A percentile compares a stretch with the other conserved stretches of the same genome.
Conservation (phyloP, 2,113 vertebrate species). For the Pelodiscus sinensis region DNA sequence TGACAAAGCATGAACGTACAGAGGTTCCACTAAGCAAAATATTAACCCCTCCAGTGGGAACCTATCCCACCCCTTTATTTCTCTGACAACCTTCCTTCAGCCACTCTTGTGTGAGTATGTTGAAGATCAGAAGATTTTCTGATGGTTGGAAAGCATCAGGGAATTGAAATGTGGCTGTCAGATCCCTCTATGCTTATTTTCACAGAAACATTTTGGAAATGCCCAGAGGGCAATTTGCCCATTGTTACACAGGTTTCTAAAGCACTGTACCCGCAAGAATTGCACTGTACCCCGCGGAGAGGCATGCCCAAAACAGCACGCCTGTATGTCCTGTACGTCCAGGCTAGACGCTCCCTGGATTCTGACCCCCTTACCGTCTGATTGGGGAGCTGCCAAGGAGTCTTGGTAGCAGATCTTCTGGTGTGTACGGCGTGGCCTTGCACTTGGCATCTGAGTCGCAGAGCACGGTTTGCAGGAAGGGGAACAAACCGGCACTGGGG, state of each 20-base stretch:
- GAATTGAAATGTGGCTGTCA: neutral
- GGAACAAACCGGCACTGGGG: conserved; percentile 93
- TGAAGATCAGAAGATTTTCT: neutral
- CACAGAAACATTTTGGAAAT: neutral
- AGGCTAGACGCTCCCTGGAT: neutral
- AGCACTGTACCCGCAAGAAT: neutral
- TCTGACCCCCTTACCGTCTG: conserved; percentile 59
- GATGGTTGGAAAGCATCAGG: neutral
- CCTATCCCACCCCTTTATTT: neutral
- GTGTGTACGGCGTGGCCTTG: conserved; percentile 78
- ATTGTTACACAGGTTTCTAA: neutral
- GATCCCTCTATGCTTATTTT: neutral
- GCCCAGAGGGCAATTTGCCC: neutral
- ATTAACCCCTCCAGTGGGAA: neutral
- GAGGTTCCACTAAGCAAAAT: neutral
- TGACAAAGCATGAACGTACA: neutral
- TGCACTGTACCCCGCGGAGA: rapidly evolving
- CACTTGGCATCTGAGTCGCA: conserved; percentile 91
- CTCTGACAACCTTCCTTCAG: neutral
- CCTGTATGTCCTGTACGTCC: neutral
- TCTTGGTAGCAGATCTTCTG: conserved; percentile 76
- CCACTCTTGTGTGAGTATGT: neutral
- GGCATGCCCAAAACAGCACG: neutral
- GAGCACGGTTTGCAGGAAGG: conserved; percentile 92
- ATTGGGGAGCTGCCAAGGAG: conserved; percentile 48